Evolutionary conservation across 2,797 vertebrate species (phyloP), one percentile per base, ranked within the genome.

Genomic region (Argyrosomus regius): DNA sequence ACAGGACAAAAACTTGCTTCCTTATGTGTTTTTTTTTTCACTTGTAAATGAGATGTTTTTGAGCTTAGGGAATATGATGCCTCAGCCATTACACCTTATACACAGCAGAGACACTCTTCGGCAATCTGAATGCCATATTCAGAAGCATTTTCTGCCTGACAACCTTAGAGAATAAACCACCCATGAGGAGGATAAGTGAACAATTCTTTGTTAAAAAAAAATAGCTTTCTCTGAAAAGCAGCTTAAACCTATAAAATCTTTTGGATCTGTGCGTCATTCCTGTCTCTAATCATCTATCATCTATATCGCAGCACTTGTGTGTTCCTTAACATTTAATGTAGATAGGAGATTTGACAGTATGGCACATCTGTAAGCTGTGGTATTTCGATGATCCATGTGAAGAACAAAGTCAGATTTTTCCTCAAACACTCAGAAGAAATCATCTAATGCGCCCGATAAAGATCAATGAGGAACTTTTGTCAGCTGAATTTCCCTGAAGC

Each of bases 31-130:
- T 84, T 65, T 64, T 76, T 48, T 65, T 64, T 72, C 48, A 41
- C 24, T 74, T 75, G 72, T 24, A 87, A 82, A 85, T 83, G 11
- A 78, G 58, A 24, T 60, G 14, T 80, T 78, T 73, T 54, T 60
- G 50, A 63, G 62, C 18, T 46, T 20, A 28, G 53, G 14, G n/a
- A 65, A 67, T 64, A 50, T 35, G n/a, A 53, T 64, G 20, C 7
- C 59, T 16, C 66, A 54, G 61, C 22, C 46, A 17, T 58, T 3
- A 70, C 35, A 39, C 41, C 52, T 69, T 54, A 20, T 16, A 26
- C 14, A 46, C 61, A 78, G 59, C 2, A 60, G 11, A 12, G 24
- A 3, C 20, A 28, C 48, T 43, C 28, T 60, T 14, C 45, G 24
- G 26, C 62, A 60, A 20, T 50, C 31, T 75, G 66, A 64, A 67